phyloP scores from a whole-genome alignment of 2,797 vertebrate species.

The Lagorchestes hirsutus region DNA sequence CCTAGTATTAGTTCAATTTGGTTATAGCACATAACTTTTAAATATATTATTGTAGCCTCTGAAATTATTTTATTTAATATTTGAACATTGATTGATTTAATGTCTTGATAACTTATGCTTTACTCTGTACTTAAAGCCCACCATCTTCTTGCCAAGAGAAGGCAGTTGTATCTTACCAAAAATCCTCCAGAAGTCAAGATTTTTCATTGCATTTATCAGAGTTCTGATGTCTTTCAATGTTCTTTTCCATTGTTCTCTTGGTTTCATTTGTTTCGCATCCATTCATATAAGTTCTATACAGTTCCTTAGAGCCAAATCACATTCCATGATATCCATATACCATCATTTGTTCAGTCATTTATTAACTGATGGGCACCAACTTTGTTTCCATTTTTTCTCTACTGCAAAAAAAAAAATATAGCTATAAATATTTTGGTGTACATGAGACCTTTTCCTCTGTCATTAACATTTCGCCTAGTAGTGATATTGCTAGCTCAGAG shows the following conservation, averaged over 20 bases:
- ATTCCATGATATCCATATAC: neutral
- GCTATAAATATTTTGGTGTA: neutral
- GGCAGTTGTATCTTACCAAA: neutral
- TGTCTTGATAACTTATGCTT: neutral
- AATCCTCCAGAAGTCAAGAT: neutral
- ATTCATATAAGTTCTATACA: neutral
- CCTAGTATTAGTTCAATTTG: neutral
- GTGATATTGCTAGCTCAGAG: neutral
- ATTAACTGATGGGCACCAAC: neutral
- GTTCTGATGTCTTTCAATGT: neutral
- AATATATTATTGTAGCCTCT: neutral
- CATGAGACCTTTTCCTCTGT: neutral
- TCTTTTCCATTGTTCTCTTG: neutral
- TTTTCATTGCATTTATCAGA: neutral
- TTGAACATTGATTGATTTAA: neutral
- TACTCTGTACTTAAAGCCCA: neutral
- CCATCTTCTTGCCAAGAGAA: neutral
- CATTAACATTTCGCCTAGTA: neutral
- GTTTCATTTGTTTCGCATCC: neutral
- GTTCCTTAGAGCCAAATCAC: neutral
- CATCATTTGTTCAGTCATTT: neutral
- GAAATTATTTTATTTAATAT: neutral
- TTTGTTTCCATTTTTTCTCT: neutral
- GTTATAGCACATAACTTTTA: neutral
- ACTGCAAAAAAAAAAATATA: neutral